phyloP scores from a whole-genome alignment of 2,888 invertebrate species.

The Drosophila buzzatii region DNA sequence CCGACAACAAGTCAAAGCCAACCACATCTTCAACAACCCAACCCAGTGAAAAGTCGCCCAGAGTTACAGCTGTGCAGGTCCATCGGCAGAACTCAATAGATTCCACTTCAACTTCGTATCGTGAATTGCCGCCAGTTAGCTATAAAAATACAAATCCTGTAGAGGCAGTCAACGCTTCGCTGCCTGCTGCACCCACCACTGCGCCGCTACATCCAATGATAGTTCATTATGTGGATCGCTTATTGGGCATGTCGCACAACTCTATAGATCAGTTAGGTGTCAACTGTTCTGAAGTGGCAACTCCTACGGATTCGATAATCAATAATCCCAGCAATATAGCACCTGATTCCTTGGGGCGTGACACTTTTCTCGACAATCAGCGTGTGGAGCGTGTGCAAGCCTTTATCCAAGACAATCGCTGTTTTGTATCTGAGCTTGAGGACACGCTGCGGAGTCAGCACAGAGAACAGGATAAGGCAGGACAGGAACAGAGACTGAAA shows the following conservation, averaged over 20 bases:
- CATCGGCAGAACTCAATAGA: constrained; percentile 69
- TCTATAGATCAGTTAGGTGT: constrained; percentile 86
- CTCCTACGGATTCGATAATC: constrained; percentile 86
- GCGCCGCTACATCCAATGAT: constrained; percentile 82
- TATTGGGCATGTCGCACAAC: constrained; percentile 86
- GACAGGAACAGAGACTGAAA: background rate
- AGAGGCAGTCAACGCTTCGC: background rate
- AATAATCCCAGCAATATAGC: constrained; percentile 84
- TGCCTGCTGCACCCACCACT: background rate
- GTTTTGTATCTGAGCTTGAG: constrained; percentile 82
- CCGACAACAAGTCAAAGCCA: constrained; percentile 10
- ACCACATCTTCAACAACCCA: constrained; percentile 7
- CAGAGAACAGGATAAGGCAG: constrained; percentile 13
- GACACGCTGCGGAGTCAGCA: constrained; percentile 67
- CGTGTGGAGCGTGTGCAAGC: constrained; percentile 76
- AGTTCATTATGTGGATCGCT: constrained; percentile 85
- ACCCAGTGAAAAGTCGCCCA: background rate
- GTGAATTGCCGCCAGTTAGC: constrained; percentile 72
- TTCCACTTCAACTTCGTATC: constrained; percentile 81
- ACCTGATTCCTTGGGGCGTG: constrained; percentile 27
- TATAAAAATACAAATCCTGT: constrained; percentile 34
- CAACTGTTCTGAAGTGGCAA: constrained; percentile 85
- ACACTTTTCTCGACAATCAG: constrained; percentile 31
- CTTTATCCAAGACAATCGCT: constrained; percentile 83
- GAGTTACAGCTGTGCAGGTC: background rate